phyloP scores from a whole-genome alignment of 2,113 vertebrate species.

The Phalacrocorax carbo region DNA sequence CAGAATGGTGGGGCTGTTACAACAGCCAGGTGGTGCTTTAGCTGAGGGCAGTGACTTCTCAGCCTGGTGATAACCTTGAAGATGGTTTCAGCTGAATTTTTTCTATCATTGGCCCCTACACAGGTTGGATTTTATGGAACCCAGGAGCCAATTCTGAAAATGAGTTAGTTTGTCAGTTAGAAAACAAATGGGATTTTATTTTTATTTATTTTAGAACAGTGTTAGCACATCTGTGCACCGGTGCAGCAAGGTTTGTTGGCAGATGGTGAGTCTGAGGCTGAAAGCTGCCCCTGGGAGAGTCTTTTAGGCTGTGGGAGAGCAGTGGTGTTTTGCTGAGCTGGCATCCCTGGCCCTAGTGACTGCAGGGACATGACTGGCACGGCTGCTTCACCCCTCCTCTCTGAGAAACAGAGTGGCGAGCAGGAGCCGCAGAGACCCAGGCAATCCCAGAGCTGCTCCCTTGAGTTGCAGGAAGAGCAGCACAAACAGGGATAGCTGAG shows the following conservation, averaged over 20 bases:
- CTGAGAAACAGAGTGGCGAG: rapidly evolving
- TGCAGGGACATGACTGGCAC: rapidly evolving
- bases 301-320: not conserved
- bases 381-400: not conserved
- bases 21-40: not conserved
- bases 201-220: not conserved
- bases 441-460: not conserved
- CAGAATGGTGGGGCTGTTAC: not conserved
- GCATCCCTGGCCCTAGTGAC: not conserved
- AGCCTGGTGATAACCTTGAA: not conserved
- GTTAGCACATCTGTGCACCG: not conserved
- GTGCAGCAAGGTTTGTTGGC: not conserved
- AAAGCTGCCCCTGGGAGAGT: not conserved
- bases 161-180: not conserved
- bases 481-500: not conserved
- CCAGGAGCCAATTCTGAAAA: not conserved
- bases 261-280: not conserved
- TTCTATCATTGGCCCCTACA: not conserved
- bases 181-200: not conserved
- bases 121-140: not conserved
- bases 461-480: rapidly evolving
- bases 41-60: not conserved
- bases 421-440: not conserved
- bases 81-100: not conserved
- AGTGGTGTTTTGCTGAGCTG: not conserved